Percentiles rank a stretch among this genome's conserved stretches.
Conservation (phyloP, 2,797 vertebrate genomes). For the Pachyuromys duprasi region DNA sequence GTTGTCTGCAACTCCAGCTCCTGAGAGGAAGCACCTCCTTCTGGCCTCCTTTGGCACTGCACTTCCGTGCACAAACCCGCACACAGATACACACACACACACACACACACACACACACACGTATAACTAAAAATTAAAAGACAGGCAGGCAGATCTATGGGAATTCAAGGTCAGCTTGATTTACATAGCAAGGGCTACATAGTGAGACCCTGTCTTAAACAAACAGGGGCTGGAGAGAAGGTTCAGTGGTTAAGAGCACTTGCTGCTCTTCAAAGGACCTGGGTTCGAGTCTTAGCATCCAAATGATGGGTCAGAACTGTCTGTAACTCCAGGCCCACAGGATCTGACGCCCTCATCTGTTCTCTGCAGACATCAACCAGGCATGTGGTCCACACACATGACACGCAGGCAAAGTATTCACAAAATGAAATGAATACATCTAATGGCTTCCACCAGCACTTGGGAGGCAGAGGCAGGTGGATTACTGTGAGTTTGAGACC, state of each 20-base stretch:
- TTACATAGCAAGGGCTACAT: background rate
- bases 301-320: background rate
- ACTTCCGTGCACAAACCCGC: background rate
- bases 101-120: background rate
- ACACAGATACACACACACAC: background rate
- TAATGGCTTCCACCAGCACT: background rate
- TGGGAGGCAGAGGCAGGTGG: background rate
- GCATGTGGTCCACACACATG: background rate
- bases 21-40: background rate
- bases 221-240: background rate
- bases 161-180: background rate
- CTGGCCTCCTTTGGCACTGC: background rate
- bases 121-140: background rate
- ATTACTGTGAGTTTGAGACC: background rate
- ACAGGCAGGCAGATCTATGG: background rate
- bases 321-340: background rate
- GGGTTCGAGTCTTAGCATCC: background rate
- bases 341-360: background rate
- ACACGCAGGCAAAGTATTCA: background rate
- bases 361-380: background rate
- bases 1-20: background rate
- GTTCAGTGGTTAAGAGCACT: background rate
- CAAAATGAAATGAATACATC: background rate
- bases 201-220: background rate
- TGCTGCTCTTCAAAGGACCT: background rate